Conservation (phyloP, 92 coral and sea anemone species). For the Epizoanthus stellaris region DNA sequence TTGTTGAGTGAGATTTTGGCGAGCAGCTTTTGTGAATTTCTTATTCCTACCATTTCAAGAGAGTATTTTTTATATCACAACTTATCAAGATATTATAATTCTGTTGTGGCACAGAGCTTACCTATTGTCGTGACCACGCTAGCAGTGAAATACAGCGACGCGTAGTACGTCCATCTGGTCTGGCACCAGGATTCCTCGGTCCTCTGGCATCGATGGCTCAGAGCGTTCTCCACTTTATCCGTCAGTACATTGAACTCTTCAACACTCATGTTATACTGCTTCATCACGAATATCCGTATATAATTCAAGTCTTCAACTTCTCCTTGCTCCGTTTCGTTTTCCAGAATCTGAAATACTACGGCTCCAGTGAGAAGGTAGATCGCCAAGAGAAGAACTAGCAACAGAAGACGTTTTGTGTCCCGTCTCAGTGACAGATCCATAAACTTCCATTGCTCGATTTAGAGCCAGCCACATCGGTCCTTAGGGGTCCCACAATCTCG, state of each 20-base stretch:
- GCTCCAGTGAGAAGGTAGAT: constrained; percentile 94
- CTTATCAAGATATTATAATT: neutral
- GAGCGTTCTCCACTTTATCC: constrained; percentile 76
- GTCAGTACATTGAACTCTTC: constrained; percentile 85
- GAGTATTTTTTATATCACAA: neutral
- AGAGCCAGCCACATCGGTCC: neutral
- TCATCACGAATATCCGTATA: constrained; percentile 63
- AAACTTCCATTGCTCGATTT: constrained; percentile 76
- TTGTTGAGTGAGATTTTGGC: too few relatives aligned
- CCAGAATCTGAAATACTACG: constrained; percentile 93
- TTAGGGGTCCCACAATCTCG: neutral
- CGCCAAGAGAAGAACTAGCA: constrained; percentile 74
- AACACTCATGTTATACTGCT: constrained; percentile 74
- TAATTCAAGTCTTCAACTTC: constrained; percentile 72
- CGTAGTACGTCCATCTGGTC: constrained; percentile 93
- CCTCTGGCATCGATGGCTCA: constrained; percentile 87
- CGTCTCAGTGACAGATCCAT: constrained; percentile 78
- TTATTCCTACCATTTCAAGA: too few relatives aligned
- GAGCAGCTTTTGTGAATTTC: too few relatives aligned
- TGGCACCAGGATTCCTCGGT: constrained; percentile 89
- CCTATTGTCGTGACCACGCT: constrained; percentile 99
- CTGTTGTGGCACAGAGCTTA: constrained; percentile 36
- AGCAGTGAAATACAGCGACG: constrained; percentile 95
- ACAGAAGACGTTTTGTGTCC: constrained; percentile 86
- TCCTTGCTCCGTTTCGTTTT: constrained; percentile 81